Conservation (phyloP, 2,888 invertebrate genomes). For the Rhamphomyia laevipes region DNA sequence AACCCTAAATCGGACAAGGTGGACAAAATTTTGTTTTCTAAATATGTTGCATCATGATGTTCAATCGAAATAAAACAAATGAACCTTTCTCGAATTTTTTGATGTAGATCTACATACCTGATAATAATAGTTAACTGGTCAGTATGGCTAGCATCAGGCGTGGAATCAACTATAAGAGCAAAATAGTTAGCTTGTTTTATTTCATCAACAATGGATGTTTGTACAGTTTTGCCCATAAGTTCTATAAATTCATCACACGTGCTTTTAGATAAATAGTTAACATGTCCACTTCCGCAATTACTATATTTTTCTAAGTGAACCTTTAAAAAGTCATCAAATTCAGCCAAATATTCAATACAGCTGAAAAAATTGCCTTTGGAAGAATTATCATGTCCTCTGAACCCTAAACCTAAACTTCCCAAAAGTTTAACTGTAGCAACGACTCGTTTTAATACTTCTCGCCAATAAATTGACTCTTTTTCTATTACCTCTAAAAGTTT, state of each 20-base stretch:
- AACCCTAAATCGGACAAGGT: slow-evolving; percentile 1
- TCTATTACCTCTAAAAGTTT: neutral
- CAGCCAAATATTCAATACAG: neutral
- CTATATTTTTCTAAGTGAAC: neutral
- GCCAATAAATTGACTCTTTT: neutral
- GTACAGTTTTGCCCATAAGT: neutral
- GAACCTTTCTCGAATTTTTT: neutral
- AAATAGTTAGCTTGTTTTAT: neutral
- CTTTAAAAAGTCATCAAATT: neutral
- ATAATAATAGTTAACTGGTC: slow-evolving; percentile 3
- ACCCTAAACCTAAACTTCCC: neutral
- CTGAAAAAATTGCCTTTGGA: slow-evolving; percentile 1
- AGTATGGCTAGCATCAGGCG: slow-evolving; percentile 1
- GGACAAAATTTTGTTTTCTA: neutral
- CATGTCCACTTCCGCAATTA: neutral
- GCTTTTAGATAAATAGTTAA: neutral
- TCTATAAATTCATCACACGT: neutral
- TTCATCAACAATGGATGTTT: neutral
- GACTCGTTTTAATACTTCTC: neutral
- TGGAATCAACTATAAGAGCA: slow-evolving; percentile 2
- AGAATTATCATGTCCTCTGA: neutral
- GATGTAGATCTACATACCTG: slow-evolving; percentile 1
- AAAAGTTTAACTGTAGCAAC: neutral
- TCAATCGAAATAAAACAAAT: neutral
- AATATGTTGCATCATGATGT: neutral